Percentiles rank a stretch among this genome's conserved stretches.
phyloP scores from a whole-genome alignment of 2,113 vertebrate species.

The Psephotus haematonotus region DNA sequence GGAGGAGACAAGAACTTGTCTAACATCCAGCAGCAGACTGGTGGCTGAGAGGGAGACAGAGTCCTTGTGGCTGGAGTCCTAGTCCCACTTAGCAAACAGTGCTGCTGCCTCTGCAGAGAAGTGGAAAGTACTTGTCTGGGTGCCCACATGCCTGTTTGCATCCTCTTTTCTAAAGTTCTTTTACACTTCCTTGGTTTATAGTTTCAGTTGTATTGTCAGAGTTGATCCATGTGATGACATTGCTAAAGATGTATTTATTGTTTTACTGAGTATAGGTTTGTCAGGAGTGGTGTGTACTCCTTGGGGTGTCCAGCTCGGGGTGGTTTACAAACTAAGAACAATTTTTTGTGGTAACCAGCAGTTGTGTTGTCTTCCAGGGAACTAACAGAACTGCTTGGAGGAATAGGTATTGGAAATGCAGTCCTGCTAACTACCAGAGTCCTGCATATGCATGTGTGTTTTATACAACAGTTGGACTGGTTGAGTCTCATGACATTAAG shows the following conservation, averaged over 20 bases:
- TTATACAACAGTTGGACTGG: neutral
- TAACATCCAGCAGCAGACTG: neutral
- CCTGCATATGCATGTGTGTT: neutral
- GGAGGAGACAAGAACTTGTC: neutral
- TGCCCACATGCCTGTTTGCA: neutral
- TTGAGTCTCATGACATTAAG: neutral
- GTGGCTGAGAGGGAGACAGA: neutral
- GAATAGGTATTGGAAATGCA: neutral
- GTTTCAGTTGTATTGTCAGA: neutral
- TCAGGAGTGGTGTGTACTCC: rapidly evolving
- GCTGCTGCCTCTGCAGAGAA: neutral
- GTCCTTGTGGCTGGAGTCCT: neutral
- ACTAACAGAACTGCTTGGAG: neutral
- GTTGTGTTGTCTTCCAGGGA: neutral
- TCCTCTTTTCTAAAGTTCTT: neutral
- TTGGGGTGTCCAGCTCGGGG: neutral
- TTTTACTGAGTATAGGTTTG: neutral
- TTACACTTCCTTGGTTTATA: neutral
- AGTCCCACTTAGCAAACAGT: neutral
- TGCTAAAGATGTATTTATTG: neutral
- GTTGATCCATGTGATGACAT: neutral
- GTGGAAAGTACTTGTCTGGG: neutral
- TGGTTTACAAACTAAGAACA: neutral
- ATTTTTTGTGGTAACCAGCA: neutral
- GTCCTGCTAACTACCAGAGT: neutral